Conservation (phyloP, 2,888 invertebrate species). For the Lypha dubia region DNA sequence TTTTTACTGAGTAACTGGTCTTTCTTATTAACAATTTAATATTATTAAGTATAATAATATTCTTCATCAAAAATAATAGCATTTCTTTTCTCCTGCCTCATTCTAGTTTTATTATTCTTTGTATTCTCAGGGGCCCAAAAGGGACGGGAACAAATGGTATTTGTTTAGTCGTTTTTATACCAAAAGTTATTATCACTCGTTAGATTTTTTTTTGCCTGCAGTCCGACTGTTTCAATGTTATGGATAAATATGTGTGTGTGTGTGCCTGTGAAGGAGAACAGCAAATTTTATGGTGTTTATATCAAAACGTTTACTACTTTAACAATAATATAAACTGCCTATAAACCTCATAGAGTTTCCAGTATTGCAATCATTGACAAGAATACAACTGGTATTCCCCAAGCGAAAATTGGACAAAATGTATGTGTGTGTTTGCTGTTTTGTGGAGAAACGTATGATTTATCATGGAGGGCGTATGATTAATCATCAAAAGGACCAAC, state of each 20-base stretch:
- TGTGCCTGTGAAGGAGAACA: background rate
- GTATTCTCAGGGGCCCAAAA: conserved; percentile 27
- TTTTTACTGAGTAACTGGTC: too few relatives aligned
- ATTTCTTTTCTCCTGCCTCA: background rate
- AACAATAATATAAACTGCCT: conserved; percentile 60
- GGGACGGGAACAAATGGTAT: background rate
- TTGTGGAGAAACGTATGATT: conserved; percentile 33
- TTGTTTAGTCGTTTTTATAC: background rate
- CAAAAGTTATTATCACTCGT: conserved; percentile 63
- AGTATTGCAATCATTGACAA: conserved; percentile 52
- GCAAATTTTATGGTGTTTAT: background rate
- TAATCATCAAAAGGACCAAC: conserved; percentile 38
- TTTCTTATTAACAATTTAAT: too few relatives aligned
- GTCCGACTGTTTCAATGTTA: too few relatives aligned
- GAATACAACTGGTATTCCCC: conserved; percentile 3
- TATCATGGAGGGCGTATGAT: conserved; percentile 63
- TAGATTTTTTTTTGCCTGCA: background rate
- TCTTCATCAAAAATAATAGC: too few relatives aligned
- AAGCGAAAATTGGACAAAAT: background rate
- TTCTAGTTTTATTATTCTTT: conserved; percentile 3
- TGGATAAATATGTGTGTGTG: background rate
- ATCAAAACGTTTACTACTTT: conserved; percentile 48
- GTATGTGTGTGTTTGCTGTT: too few relatives aligned
- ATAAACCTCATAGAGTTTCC: conserved; percentile 61
- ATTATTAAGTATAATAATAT: too few relatives aligned